phyloP scores from a whole-genome alignment of 2,797 vertebrate species.

The Paratrypauchen microcephalus region DNA sequence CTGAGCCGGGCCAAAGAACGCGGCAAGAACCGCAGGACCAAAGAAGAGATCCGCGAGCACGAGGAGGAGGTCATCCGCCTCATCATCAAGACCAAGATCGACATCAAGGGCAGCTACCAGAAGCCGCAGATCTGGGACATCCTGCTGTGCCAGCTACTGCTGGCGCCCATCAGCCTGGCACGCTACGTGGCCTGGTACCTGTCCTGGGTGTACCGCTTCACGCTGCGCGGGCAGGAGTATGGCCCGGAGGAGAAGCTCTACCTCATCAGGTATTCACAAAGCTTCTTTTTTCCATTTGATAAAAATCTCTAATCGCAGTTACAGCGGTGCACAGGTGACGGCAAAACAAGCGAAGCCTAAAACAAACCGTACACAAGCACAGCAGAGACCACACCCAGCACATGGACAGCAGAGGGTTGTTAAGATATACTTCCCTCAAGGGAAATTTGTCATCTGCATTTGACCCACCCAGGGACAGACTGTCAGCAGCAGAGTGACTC shows the following conservation, averaged over 20 bases:
- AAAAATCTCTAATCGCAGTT: background rate
- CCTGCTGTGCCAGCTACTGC: slow-evolving; percentile 88
- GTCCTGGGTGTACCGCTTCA: slow-evolving; percentile 91
- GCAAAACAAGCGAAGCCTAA: too few species aligned
- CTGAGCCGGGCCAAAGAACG: slow-evolving; percentile 91
- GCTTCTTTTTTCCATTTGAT: background rate
- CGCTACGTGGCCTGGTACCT: slow-evolving; percentile 86
- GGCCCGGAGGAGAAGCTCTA: slow-evolving; percentile 91
- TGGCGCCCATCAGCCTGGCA: slow-evolving; percentile 86
- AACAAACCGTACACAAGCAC: too few species aligned
- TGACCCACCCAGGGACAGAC: too few species aligned
- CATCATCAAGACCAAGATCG: slow-evolving; percentile 97
- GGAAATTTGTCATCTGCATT: too few species aligned
- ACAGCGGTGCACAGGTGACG: too few species aligned
- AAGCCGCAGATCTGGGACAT: slow-evolving; percentile 92
- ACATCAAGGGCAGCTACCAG: slow-evolving; percentile 97
- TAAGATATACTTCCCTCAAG: too few species aligned
- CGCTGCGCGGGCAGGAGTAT: slow-evolving; percentile 87
- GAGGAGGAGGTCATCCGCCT: slow-evolving; percentile 94
- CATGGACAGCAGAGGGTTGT: too few species aligned
- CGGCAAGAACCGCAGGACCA: slow-evolving; percentile 90
- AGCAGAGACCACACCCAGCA: background rate
- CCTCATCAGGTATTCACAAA: slow-evolving; percentile 79
- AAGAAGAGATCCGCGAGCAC: slow-evolving; percentile 93
- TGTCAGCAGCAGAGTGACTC: too few species aligned